Conservation (phyloP, 2,797 vertebrate species). For the Alcedo quadribrachys region DNA sequence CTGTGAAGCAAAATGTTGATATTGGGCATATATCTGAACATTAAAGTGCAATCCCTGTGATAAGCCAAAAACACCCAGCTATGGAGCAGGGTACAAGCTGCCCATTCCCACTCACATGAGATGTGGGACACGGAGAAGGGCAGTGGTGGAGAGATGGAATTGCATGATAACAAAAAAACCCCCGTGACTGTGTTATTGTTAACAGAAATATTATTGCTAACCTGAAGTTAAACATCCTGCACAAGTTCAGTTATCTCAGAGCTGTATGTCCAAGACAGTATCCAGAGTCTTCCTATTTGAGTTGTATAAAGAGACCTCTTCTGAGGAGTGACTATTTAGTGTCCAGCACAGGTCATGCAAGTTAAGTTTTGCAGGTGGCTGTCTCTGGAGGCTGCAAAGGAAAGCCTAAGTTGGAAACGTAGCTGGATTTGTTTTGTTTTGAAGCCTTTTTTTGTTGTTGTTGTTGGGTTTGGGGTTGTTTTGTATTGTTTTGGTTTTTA, state of each 20-base stretch:
- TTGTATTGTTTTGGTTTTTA: neutral
- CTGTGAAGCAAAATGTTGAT: neutral
- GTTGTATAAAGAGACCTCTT: neutral
- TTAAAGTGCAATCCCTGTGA: neutral
- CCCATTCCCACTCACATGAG: neutral
- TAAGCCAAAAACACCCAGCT: neutral
- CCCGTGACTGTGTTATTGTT: neutral
- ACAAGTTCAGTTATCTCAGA: neutral
- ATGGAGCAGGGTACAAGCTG: rapidly evolving
- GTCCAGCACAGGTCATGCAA: neutral
- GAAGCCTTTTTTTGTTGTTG: too few species aligned
- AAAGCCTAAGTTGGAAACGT: neutral
- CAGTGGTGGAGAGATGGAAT: neutral
- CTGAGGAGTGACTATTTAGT: neutral
- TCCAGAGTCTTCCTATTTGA: neutral
- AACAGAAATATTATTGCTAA: neutral
- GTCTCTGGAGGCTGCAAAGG: neutral
- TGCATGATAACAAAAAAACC: neutral
- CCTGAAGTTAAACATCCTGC: neutral
- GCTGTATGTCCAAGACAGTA: neutral
- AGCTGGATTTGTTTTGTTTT: neutral
- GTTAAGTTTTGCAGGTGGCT: neutral
- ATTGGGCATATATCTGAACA: neutral
- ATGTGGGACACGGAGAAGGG: neutral
- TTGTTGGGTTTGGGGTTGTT: too few species aligned